Evolutionary conservation across 2,888 invertebrate genomes (phyloP), one percentile per base, ranked within the genome.

Genomic region (Eilema sororculum): DNA sequence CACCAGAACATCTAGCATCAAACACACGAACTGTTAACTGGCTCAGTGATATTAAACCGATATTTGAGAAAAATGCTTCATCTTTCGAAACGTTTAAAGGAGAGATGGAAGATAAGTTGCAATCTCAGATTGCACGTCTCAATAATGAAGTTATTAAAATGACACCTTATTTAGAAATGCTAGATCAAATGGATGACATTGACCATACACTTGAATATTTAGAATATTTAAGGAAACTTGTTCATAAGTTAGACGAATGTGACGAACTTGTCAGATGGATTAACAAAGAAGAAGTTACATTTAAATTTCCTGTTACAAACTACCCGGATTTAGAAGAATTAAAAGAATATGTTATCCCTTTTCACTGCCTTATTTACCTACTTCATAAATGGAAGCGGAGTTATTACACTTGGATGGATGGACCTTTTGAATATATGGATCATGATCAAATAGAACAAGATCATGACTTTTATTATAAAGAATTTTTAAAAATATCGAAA

Each of bases 341-440:
- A 58, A 97, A 97, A 84, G 96, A 96, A 24, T 96, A 96, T 81
- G 94, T 97, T 41, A 94, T 97, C 86, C 97, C 97, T 0, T 98
- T 97, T 89, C 96, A 97, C 68, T 95, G 92, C 57, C 91, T 98
- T 5, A 93, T 99, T 78, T 97, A 97, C 92, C 95, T 95, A 62
- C 93, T 93, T 28, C 93, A 95, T 79, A 86, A 96, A 85, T 98
- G 99, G 98, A 96, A 97, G 88, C 96, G 98, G 65, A 97, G 97
- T 82, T 97, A 97, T 84, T 97, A 97, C 81, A 97, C 98, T 10
- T 99, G 99, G 98, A 97, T 98, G 96, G 98, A 99, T 89, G 99
- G 99, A 0, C 97, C 98, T 2, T 99, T 99, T 91, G 97, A 98
- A 88, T 98, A 98, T 86, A 94, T 99, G 76, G 97, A 98, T 83